Base-by-base conservation (phyloP, 2,888 invertebrate genomes). In the Drosophila anomalipes region DNA sequence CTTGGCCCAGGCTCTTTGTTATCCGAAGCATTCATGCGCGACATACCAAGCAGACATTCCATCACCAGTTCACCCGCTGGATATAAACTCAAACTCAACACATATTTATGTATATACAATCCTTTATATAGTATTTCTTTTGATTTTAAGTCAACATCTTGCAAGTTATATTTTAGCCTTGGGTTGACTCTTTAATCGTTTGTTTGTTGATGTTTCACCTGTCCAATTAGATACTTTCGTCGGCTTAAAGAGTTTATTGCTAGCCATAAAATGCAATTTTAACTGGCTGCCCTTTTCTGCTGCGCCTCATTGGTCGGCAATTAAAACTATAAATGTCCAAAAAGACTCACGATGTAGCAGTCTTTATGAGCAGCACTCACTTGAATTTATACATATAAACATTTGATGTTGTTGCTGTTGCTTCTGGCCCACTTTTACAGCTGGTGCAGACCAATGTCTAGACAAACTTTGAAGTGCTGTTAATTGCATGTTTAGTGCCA, bases 191-290 rank as follows among this genome's bases (percentile, higher is more conserved):
- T 70, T 82, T 62, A 68, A 85, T 67, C 69, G 54, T 80, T 82
- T 76, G 74, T 69, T 81, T 81, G 78, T 88, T 86, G 80, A 83
- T 80, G 77, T 86, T 86, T 77, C 81, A 86, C 82, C 84, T 86
- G 86, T 86, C 84, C 86, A 87, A 87, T 88, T 87, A 87, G 86
- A 81, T 86, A 84, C 79, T 88, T 86, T 87, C 74, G 81, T 82
- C 71, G 81, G 77, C 74, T 78, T 77, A 81, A 81, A 69, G 67
- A 74, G 32, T 70, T 85, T 81, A 86, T 80, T 73, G 74, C 72
- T 59, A 70, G 75, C 74, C 71, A 68, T 71, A 69, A 77, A 80
- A 80, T 83, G 83, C 83, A 74, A 77, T 79, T 87, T 86, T 81
- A 87, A 79, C 85, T 69, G 78, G 73, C 47, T 22, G 54, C 56